Evolutionary conservation across 2,113 vertebrate species (phyloP).

Genomic region (Cryptotis parvus): DNA sequence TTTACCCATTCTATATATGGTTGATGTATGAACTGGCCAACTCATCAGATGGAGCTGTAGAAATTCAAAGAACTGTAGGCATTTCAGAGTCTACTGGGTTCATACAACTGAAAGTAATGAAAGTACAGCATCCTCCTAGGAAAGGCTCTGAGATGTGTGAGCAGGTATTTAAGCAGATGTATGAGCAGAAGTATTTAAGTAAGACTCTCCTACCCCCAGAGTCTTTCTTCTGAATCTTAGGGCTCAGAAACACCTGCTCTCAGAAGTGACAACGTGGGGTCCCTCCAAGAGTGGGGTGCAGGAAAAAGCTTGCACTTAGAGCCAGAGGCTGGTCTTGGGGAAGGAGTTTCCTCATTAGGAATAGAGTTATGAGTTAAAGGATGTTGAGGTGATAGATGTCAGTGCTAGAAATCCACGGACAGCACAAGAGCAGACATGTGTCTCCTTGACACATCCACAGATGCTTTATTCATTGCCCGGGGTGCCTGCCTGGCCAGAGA

Average conservation of each 20-base stretch:
- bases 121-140: fast-evolving
- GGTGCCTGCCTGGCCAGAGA: neutral
- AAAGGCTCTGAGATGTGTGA: fast-evolving
- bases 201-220: fast-evolving
- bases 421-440: too few species aligned
- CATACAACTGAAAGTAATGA: neutral
- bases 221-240: neutral
- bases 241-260: neutral
- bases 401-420: too few species aligned
- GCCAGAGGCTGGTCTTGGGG: neutral
- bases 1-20: neutral
- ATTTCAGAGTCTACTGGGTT: neutral
- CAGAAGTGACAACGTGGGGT: neutral
- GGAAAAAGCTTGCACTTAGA: neutral
- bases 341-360: neutral
- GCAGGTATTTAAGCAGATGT: too few species aligned
- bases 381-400: neutral
- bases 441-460: neutral
- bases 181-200: neutral
- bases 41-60: neutral
- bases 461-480: neutral
- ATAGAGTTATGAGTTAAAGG: neutral
- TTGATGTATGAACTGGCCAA: too few species aligned
- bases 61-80: neutral
- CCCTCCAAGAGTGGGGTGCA: neutral